Evolutionary conservation across 2,113 vertebrate genomes (phyloP).

Genomic region (Catagonus wagneri): DNA sequence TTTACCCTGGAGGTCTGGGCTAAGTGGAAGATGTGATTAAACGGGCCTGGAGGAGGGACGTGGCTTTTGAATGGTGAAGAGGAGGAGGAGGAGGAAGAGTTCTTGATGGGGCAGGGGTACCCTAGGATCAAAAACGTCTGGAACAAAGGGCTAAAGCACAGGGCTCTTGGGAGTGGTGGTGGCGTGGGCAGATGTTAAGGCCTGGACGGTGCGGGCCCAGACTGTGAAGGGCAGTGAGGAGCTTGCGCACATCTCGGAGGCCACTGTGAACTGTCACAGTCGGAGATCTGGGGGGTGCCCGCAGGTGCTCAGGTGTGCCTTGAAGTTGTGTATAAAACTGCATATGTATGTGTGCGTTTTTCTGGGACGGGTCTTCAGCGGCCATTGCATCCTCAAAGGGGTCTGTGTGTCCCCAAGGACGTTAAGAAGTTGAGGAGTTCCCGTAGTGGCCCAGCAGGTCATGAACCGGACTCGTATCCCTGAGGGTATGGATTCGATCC

Average conservation of each 20-base stretch:
- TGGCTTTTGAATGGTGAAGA: neutral
- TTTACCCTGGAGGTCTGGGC: neutral
- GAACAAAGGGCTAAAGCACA: neutral
- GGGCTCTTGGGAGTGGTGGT: neutral
- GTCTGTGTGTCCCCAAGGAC: neutral
- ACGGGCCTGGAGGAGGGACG: neutral
- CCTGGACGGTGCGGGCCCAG: neutral
- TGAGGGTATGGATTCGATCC: too few species aligned
- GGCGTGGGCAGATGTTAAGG: neutral
- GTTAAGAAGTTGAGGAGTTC: neutral
- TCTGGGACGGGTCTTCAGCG: neutral
- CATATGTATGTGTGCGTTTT: neutral
- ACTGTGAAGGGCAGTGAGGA: neutral
- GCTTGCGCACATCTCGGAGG: neutral
- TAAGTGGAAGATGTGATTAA: conserved; percentile 9
- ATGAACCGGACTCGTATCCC: too few species aligned
- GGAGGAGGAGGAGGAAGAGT: neutral
- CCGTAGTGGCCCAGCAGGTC: too few species aligned
- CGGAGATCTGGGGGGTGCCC: neutral
- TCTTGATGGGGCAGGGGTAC: neutral
- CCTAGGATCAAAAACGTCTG: neutral
- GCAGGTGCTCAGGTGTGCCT: neutral
- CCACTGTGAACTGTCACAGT: neutral
- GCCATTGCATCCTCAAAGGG: neutral
- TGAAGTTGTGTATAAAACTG: neutral